Conservation (phyloP, 2,888 invertebrate genomes). For the Tenodera sinensis region DNA sequence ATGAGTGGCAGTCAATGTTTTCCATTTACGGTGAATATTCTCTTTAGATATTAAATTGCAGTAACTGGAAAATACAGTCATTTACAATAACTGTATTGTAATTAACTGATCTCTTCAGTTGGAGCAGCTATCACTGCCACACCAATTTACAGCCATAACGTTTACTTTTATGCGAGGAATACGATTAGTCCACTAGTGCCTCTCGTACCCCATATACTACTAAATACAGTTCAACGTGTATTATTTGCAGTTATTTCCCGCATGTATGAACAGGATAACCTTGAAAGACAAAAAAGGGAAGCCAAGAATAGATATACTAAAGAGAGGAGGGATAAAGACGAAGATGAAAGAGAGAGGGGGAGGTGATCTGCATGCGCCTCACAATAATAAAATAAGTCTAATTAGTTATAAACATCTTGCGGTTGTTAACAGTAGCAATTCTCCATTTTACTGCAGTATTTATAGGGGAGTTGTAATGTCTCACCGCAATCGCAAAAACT, state of each 20-base stretch:
- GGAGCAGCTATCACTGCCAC: not conserved
- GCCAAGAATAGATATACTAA: not conserved
- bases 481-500: not conserved
- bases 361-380: not conserved
- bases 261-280: not conserved
- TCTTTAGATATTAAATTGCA: not conserved
- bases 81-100: not conserved
- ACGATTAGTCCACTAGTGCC: not conserved
- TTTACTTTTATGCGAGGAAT: not conserved
- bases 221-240: not conserved
- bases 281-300: not conserved
- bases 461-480: not conserved
- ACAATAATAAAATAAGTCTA: not conserved
- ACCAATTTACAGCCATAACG: not conserved
- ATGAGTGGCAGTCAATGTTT: too few species aligned
- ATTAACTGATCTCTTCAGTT: not conserved
- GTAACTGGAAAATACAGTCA: not conserved
- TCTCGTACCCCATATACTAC: not conserved
- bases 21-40: too few species aligned
- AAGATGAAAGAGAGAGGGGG: not conserved
- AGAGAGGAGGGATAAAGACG: not conserved
- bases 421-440: not conserved
- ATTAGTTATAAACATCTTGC: not conserved
- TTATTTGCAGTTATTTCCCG: not conserved
- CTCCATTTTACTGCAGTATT: not conserved